Evolutionary conservation across 2,113 vertebrate species (phyloP).

Genomic region (Callaeas wilsoni): DNA sequence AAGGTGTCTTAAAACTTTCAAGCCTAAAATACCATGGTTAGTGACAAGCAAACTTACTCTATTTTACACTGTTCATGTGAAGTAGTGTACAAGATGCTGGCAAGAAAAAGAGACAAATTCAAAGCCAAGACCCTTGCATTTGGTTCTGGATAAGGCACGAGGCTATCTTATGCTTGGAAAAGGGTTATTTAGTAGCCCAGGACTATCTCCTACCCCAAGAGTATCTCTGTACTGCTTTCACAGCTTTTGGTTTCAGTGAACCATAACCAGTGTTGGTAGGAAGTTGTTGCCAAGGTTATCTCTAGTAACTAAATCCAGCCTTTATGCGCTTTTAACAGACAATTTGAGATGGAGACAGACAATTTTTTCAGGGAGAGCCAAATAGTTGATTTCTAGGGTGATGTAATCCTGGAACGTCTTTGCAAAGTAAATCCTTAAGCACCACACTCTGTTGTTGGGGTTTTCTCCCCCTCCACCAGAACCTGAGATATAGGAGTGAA

Average conservation of each 20-base stretch:
- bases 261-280: neutral
- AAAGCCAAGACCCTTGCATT: neutral
- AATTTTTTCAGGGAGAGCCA: neutral
- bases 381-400: neutral
- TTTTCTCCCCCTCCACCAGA: neutral
- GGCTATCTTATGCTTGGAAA: neutral
- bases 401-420: neutral
- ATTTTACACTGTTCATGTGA: fast-evolving
- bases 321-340: constrained; percentile 25
- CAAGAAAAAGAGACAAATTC: neutral
- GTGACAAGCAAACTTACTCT: neutral
- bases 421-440: neutral
- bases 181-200: neutral
- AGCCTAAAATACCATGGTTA: neutral
- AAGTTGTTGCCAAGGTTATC: constrained; percentile 1
- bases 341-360: constrained; percentile 22
- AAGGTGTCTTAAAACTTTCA: neutral
- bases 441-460: neutral
- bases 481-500: neutral
- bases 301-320: neutral
- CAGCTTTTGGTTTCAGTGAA: neutral
- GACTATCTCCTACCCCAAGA: neutral
- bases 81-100: neutral
- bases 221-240: neutral
- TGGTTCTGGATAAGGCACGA: neutral